A percentile compares a stretch with the other conserved stretches of the same genome.
These are phyloP conservation scores for Bursaphelenchus mucronatus DNA, from an alignment of 1,140 invertebrate genomes.

Conservation along the genomic window DNA sequence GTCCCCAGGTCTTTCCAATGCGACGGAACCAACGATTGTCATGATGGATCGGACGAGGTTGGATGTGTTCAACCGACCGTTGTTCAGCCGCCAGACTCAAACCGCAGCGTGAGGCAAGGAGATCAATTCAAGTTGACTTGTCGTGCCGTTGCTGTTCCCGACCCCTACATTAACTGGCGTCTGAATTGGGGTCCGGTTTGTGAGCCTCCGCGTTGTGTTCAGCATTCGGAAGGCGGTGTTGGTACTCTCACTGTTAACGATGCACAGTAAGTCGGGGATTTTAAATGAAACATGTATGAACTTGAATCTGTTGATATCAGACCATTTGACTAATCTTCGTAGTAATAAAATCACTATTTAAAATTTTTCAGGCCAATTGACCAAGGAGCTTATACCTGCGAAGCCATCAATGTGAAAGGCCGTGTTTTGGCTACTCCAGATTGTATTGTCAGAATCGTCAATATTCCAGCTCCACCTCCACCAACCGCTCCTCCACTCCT, in stretches of 20 bases:
- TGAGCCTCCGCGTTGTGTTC: slow-evolving; percentile 72
- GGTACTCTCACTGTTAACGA: slow-evolving; percentile 74
- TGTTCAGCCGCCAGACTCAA: slow-evolving; percentile 53
- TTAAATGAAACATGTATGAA: slow-evolving; percentile 14
- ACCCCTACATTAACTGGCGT: slow-evolving; percentile 86
- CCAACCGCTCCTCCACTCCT: slow-evolving; percentile 34
- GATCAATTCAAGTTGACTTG: slow-evolving; percentile 76
- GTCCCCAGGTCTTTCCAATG: slow-evolving; percentile 89
- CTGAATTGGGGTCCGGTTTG: slow-evolving; percentile 91
- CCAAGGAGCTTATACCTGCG: slow-evolving; percentile 93
- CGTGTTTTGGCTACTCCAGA: slow-evolving; percentile 82
- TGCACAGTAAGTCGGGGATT: slow-evolving; percentile 50
- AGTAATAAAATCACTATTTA: slow-evolving; percentile 7
- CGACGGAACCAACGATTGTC: slow-evolving; percentile 74
- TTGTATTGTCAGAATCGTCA: slow-evolving; percentile 71
- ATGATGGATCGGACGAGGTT: slow-evolving; percentile 74
- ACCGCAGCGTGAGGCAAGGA: slow-evolving; percentile 62
- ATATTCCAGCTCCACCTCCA: slow-evolving; percentile 54
- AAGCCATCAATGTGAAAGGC: slow-evolving; percentile 82
- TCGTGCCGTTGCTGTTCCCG: slow-evolving; percentile 79
- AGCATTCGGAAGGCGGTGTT: slow-evolving; percentile 65
- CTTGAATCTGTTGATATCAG: slow-evolving; percentile 19
- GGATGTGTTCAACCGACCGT: slow-evolving; percentile 61
- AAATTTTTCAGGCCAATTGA: slow-evolving; percentile 65
- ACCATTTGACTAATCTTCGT: not conserved